Percentiles rank a stretch among this genome's conserved stretches.
phyloP scores from a whole-genome alignment of 2,113 vertebrate genomes.

The Jaculus jaculus region DNA sequence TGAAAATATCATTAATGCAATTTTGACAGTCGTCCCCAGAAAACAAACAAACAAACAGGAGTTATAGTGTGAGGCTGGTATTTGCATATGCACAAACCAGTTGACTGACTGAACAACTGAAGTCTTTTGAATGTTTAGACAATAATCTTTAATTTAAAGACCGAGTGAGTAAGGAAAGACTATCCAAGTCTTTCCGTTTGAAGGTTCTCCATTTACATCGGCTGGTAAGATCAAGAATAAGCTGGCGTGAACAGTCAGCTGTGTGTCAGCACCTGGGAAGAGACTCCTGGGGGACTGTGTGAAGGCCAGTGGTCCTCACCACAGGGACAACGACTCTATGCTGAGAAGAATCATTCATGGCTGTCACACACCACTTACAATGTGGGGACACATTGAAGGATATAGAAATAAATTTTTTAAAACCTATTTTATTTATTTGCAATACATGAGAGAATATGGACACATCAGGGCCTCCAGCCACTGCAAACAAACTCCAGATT shows the following conservation, averaged over 20 bases:
- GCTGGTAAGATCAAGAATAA: constrained; percentile 31
- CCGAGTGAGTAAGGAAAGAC: neutral
- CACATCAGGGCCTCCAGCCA: too few species aligned
- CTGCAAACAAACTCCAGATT: too few species aligned
- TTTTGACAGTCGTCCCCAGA: neutral
- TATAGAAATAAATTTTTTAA: too few species aligned
- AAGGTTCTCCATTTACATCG: constrained; percentile 25
- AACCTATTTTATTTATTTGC: too few species aligned
- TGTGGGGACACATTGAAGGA: too few species aligned
- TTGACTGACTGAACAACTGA: neutral
- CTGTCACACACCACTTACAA: too few species aligned
- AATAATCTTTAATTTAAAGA: constrained; percentile 1
- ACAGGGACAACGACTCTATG: neutral
- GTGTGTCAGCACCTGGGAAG: neutral
- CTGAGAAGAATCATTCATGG: neutral
- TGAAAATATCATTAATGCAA: neutral
- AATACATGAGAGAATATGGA: too few species aligned
- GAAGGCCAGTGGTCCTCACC: neutral
- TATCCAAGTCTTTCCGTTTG: constrained; percentile 4
- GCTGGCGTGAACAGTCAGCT: neutral
- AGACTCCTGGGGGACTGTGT: neutral
- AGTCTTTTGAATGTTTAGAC: constrained; percentile 24
- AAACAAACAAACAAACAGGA: neutral
- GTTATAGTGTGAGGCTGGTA: neutral
- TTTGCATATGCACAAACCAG: neutral